A percentile compares a stretch with the other conserved stretches of the same genome.
These are phyloP conservation scores for Decapterus maruadsi DNA, from an alignment of 2,797 vertebrate genomes.

Conservation along the genomic window DNA sequence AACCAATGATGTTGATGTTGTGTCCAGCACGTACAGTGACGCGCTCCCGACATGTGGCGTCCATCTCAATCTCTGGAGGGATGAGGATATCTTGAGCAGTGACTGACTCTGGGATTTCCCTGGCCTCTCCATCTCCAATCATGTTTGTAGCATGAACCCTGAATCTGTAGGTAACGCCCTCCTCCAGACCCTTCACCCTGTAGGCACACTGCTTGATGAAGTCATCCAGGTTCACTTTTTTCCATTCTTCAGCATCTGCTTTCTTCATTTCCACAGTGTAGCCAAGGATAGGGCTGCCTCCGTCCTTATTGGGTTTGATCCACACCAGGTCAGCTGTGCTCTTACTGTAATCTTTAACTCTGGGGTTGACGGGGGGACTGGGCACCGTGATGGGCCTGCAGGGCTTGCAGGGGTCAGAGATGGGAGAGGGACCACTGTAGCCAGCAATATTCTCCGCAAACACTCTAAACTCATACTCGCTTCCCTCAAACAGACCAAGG, in stretches of 20 bases:
- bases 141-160: slow-evolving; percentile 95
- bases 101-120: slow-evolving; percentile 94
- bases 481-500: slow-evolving; percentile 95
- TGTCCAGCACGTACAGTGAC: slow-evolving; percentile 96
- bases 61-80: slow-evolving; percentile 97
- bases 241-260: slow-evolving; percentile 90
- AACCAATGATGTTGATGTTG: slow-evolving; percentile 93
- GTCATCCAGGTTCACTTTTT: slow-evolving; percentile 93
- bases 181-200: slow-evolving; percentile 92
- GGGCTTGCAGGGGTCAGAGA: slow-evolving; percentile 94
- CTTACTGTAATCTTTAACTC: slow-evolving; percentile 96
- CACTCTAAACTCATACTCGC: slow-evolving; percentile 97
- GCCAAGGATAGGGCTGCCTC: slow-evolving; percentile 96
- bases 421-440: slow-evolving; percentile 94
- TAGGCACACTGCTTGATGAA: slow-evolving; percentile 94
- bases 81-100: slow-evolving; percentile 96
- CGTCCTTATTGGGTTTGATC: slow-evolving; percentile 95
- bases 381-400: slow-evolving; percentile 94
- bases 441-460: slow-evolving; percentile 98
- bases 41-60: slow-evolving; percentile 91
- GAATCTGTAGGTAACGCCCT: slow-evolving; percentile 95
- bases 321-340: slow-evolving; percentile 95
- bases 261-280: slow-evolving; percentile 96
- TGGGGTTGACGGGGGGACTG: slow-evolving; percentile 95
- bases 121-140: slow-evolving; percentile 95